Base-by-base conservation (phyloP, 2,797 vertebrate species). In the Jordanella pulchra region DNA sequence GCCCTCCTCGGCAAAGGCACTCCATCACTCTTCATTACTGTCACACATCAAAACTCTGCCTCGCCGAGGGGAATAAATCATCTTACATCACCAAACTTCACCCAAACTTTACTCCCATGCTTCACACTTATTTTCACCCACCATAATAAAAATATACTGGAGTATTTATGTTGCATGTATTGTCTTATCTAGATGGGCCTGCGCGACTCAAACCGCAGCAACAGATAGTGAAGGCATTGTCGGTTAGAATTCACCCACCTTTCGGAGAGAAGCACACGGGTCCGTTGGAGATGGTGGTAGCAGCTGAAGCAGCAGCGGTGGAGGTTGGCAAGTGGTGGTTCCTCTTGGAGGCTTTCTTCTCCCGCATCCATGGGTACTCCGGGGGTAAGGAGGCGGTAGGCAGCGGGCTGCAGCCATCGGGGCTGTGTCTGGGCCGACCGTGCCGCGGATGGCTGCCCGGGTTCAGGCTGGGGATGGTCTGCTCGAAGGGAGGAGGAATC, bases 401-500 rank as follows among this genome's bases (percentile, higher is more conserved):
- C 93, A 96, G 95, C 76, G 96, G 96, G 92, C 96, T 94, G 94
- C 95, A 95, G 93, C 96, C 97, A 92, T 96, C 95, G 82, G 96
- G 97, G 93, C 96, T 97, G 93, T 96, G 96, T 92, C 96, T 96
- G 90, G 97, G 96, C 93, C 97, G 97, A 95, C 96, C 95, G 94
- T 98, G 97, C 93, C 97, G 96, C 95, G 97, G 96, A 94, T 97
- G 97, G 95, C 95, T 97, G 95, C 96, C 95, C 94, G 97, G 97
- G 92, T 97, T 97, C 92, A 99, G 96, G 95, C 97, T 97, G 91
- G 97, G 97, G 93, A 99, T 99, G 96, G 97, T 99, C 95, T 99
- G 97, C 96, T 99, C 98, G 94, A 99, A 99, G 96, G 98, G 98
- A 97, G 98, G 97, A 97, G 97, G 97, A 98, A 99, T 98, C 95